These are phyloP conservation scores for Drosophila atroscutellata DNA, from an alignment of 2,888 invertebrate species.

Conservation along the genomic window DNA sequence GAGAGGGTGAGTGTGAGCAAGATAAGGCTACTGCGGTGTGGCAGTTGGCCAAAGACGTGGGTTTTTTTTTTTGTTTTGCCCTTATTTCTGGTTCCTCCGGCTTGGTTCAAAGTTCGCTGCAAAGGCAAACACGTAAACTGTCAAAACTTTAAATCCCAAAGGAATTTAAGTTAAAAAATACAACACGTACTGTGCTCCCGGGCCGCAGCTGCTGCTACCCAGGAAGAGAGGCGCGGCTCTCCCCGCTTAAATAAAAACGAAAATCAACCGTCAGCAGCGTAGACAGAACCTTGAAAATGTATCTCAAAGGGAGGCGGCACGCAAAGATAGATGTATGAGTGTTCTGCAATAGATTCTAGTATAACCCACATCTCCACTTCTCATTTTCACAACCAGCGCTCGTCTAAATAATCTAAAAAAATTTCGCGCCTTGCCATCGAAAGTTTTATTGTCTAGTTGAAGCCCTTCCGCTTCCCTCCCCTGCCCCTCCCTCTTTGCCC, in stretches of 20 bases:
- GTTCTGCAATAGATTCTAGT: slow-evolving; percentile 43
- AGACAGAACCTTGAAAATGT: slow-evolving; percentile 77
- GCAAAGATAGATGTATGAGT: slow-evolving; percentile 56
- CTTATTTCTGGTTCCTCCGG: slow-evolving; percentile 12
- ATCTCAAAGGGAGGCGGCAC: slow-evolving; percentile 42
- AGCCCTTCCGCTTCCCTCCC: slow-evolving; percentile 17
- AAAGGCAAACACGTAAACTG: slow-evolving; percentile 81
- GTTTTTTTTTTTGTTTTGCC: slow-evolving; percentile 35
- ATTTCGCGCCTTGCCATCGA: slow-evolving; percentile 72
- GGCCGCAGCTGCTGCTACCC: slow-evolving; percentile 73
- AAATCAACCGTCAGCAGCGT: slow-evolving; percentile 42
- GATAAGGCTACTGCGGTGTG: slow-evolving; percentile 36
- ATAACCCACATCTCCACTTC: slow-evolving; percentile 9
- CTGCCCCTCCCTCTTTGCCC: background rate
- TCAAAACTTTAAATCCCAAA: slow-evolving; percentile 83
- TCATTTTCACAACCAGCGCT: slow-evolving; percentile 10
- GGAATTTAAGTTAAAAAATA: slow-evolving; percentile 82
- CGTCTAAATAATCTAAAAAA: slow-evolving; percentile 72
- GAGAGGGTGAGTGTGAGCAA: slow-evolving; percentile 8
- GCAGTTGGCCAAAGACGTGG: slow-evolving; percentile 47
- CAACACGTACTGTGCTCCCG: slow-evolving; percentile 71
- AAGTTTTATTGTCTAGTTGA: slow-evolving; percentile 76
- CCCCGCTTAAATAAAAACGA: slow-evolving; percentile 37
- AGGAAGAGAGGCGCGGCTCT: slow-evolving; percentile 9
- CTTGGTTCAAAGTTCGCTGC: slow-evolving; percentile 76